Percentiles rank a stretch among this genome's conserved stretches.
phyloP scores from a whole-genome alignment of 2,113 vertebrate species.

The Lasiurus cinereus region DNA sequence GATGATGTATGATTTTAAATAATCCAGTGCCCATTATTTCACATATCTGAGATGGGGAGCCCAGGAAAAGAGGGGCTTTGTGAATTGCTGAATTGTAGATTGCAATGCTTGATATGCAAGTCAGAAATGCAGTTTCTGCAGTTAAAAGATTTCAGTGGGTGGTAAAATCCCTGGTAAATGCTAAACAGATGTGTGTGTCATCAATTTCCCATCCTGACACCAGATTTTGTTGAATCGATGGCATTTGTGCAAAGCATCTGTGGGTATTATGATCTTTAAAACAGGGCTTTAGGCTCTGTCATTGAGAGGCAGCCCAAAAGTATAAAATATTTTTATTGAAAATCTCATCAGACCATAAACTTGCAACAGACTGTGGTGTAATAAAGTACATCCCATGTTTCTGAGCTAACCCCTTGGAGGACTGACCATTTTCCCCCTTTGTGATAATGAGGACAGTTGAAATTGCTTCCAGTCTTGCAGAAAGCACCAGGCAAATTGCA shows the following conservation, averaged over 20 bases:
- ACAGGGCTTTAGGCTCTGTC: neutral
- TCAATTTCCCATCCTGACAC: neutral
- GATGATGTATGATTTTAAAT: neutral
- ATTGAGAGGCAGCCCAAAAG: slow-evolving; percentile 10
- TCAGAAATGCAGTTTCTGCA: neutral
- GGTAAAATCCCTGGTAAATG: neutral
- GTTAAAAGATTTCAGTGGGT: neutral
- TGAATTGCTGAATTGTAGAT: neutral
- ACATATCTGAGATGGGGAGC: neutral
- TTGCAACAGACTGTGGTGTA: slow-evolving; percentile 19
- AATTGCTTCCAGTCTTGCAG: neutral
- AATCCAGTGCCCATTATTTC: neutral
- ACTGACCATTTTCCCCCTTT: neutral
- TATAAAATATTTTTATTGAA: slow-evolving; percentile 64
- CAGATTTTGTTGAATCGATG: slow-evolving; percentile 43
- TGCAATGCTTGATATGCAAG: neutral
- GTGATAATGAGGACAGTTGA: neutral
- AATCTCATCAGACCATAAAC: slow-evolving; percentile 28
- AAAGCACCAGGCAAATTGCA: neutral
- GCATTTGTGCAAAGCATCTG: slow-evolving; percentile 54
- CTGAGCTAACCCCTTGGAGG: neutral
- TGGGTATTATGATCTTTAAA: slow-evolving; percentile 64
- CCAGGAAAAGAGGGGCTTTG: neutral
- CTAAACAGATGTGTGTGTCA: slow-evolving; percentile 6
- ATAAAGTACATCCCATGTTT: neutral